Evolutionary conservation across 2,113 vertebrate species (phyloP).

Genomic region (Corvus cornix): DNA sequence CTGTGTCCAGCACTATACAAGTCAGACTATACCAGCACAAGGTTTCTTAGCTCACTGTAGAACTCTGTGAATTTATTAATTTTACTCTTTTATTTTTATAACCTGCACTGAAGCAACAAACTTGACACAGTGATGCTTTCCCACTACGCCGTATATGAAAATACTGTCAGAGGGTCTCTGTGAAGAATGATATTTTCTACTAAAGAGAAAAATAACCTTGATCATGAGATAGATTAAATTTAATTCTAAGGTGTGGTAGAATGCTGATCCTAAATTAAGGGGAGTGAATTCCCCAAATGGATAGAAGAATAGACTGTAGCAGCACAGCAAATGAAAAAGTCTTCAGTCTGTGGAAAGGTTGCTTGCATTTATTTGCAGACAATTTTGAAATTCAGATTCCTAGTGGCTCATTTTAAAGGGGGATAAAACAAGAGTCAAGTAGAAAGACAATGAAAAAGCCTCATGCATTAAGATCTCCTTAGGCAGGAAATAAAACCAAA

Average conservation of each 20-base stretch:
- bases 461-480: not conserved
- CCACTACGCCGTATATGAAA: accelerated
- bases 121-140: not conserved
- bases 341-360: not conserved
- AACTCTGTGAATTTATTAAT: not conserved
- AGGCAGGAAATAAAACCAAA: not conserved
- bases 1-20: not conserved
- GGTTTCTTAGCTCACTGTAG: not conserved
- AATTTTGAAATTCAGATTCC: not conserved
- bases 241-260: not conserved
- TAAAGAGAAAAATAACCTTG: not conserved
- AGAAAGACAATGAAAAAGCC: not conserved
- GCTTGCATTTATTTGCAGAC: not conserved
- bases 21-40: not conserved
- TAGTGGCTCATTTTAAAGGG: not conserved
- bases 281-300: not conserved
- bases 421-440: not conserved
- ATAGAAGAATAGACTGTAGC: not conserved
- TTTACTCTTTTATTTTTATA: not conserved
- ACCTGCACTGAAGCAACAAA: not conserved
- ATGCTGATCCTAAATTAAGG: not conserved
- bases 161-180: not conserved
- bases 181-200: not conserved
- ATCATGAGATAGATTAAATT: not conserved
- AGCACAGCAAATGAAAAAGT: not conserved